Base-by-base conservation (phyloP, 2,888 invertebrate genomes). In the Drosophila putrida region DNA sequence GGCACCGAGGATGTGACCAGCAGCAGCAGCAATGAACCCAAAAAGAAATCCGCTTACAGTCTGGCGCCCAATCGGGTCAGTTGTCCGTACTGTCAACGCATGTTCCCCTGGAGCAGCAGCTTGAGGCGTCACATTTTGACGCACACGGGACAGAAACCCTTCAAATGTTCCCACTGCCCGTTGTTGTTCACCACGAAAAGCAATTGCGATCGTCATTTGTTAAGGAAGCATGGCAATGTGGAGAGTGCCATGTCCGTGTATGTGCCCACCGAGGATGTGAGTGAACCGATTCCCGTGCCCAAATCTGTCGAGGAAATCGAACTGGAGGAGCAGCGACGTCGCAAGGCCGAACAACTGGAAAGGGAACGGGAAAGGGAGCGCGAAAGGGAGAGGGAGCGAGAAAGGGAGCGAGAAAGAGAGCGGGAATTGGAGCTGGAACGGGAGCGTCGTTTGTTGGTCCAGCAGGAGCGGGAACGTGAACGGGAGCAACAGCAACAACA, bases 81-180 rank as follows among this genome's bases (percentile, higher is more conserved):
- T 50, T 99, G 99, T 87, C 98, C 98, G 0, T 98, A 97, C 90
- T 99, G 99, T 92, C 95, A 96, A 83, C 95, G 98, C 41, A 97
- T 97, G 91, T 99, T 99, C 92, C 98, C 99, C 0, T 99, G 99
- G 99, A 97, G 97, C 0, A 98, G 98, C 31, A 98, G 98, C 0
- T 93, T 99, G 28, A 95, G 98, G n/a, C 95, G 99, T 9, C 99
- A 99, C 92, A 96, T 99, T 38, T 82, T 93, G 6, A 99, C 99
- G 0, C 99, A 99, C 91, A 99, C 98, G 0, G 98, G 97, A 2
- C 98, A 98, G 91, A 99, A 99, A 90, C 99, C 99, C 0, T 99
- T 96, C 93, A 97, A 98, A 90, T 99, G 99, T 92, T 96, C 97
- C 0, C 96, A 97, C 89, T 99, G 99, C 91, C 96, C 97, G 0